A percentile compares a stretch with the other conserved stretches of the same genome.
Conservation (phyloP, 2,113 vertebrate genomes). For the Pantherophis guttatus region DNA sequence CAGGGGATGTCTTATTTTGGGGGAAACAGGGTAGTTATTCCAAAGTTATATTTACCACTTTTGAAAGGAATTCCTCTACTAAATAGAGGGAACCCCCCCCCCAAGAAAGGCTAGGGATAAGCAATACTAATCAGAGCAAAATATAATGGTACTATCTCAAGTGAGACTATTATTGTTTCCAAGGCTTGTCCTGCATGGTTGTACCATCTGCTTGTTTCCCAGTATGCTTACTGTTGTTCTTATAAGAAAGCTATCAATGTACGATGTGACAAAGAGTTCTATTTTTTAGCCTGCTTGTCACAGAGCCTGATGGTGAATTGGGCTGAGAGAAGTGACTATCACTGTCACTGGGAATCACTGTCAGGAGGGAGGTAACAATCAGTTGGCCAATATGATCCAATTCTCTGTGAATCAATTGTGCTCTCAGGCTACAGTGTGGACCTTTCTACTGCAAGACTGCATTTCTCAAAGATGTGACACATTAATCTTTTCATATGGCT, state of each 20-base stretch:
- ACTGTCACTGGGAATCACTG: not conserved
- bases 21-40: not conserved
- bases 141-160: not conserved
- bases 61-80: not conserved
- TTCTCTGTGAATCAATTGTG: not conserved
- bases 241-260: not conserved
- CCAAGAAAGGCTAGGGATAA: not conserved
- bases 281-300: not conserved
- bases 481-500: conserved; percentile 7
- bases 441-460: not conserved
- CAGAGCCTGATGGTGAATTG: not conserved
- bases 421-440: not conserved
- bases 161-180: not conserved
- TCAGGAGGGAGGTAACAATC: not conserved
- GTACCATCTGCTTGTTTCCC: not conserved
- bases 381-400: not conserved
- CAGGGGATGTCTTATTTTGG: no score
- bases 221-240: not conserved
- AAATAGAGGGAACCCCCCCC: not conserved
- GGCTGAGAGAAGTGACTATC: not conserved
- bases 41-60: not conserved
- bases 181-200: not conserved
- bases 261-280: not conserved
- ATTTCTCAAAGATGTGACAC: not conserved
- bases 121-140: not conserved